Conservation (phyloP, 2,888 invertebrate genomes). For the Zaprionus bogoriensis region DNA sequence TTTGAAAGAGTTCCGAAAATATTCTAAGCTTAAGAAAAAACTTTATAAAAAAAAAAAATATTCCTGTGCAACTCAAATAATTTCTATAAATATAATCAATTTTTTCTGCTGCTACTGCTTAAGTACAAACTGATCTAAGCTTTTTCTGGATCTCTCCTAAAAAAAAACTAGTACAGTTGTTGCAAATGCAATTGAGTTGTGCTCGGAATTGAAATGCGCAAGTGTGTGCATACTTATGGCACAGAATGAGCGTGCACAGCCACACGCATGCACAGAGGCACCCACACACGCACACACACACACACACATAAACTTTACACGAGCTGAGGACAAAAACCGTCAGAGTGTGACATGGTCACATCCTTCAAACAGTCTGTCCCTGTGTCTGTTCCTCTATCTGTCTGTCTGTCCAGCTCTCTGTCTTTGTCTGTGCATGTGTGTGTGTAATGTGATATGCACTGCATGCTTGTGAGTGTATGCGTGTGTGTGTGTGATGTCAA, state of each 20-base stretch:
- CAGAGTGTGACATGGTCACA: conserved; percentile 74
- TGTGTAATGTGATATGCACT: conserved; percentile 39
- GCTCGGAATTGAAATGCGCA: conserved; percentile 1
- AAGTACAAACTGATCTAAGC: not conserved
- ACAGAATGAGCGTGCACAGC: conserved; percentile 36
- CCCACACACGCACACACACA: conserved; percentile 20
- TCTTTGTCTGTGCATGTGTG: conserved; percentile 4
- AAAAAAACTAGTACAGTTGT: not conserved
- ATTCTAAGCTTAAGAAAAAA: too few species aligned
- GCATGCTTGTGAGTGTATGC: conserved; percentile 3
- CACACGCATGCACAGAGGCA: conserved; percentile 18
- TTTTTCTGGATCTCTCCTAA: too few species aligned
- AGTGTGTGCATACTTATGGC: conserved; percentile 30
- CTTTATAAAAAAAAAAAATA: too few species aligned
- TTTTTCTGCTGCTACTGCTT: too few species aligned
- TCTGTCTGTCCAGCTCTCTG: conserved; percentile 6
- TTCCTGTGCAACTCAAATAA: too few species aligned
- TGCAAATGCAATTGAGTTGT: conserved; percentile 6
- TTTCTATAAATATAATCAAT: too few species aligned
- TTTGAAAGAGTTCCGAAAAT: too few species aligned
- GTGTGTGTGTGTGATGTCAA: conserved; percentile 47
- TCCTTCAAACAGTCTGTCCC: conserved; percentile 59
- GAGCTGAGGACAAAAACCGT: conserved; percentile 65
- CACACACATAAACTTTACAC: conserved; percentile 34
- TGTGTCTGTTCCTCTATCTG: conserved; percentile 10